Evolutionary conservation across 2,888 invertebrate species (phyloP).

Genomic region (Neoaliturus tenellus): DNA sequence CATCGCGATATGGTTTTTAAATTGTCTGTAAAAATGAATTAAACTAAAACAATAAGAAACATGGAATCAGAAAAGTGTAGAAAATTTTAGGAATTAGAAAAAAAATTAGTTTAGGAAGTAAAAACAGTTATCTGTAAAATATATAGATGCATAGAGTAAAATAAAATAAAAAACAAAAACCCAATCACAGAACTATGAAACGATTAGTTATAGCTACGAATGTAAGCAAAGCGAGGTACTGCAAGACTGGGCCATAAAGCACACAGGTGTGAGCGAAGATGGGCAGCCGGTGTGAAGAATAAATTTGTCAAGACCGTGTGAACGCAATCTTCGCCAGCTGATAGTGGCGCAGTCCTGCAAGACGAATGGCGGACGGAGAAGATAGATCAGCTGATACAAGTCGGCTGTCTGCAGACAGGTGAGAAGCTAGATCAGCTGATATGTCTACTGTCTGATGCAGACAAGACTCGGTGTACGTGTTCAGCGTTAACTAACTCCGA

Average conservation of each 20-base stretch:
- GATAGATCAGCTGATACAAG: not conserved
- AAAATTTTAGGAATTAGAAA: too few species aligned
- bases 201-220: too few species aligned
- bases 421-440: not conserved
- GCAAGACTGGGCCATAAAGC: not conserved
- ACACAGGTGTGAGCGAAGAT: not conserved
- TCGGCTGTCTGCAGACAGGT: not conserved
- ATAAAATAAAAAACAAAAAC: too few species aligned
- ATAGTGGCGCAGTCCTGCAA: not conserved
- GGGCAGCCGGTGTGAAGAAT: not conserved
- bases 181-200: too few species aligned
- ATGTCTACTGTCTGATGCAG: not conserved
- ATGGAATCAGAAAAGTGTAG: too few species aligned
- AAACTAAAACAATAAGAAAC: too few species aligned
- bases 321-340: not conserved
- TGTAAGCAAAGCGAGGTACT: too few species aligned
- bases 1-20: too few species aligned
- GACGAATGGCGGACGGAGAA: not conserved
- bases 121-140: too few species aligned
- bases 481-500: not conserved
- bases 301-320: slow-evolving; percentile 8
- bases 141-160: too few species aligned
- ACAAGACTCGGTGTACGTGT: not conserved
- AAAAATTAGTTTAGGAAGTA: too few species aligned
- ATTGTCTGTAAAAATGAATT: too few species aligned